phyloP scores from a whole-genome alignment of 92 coral and sea anemone species.

The Palythoa heliodiscus region DNA sequence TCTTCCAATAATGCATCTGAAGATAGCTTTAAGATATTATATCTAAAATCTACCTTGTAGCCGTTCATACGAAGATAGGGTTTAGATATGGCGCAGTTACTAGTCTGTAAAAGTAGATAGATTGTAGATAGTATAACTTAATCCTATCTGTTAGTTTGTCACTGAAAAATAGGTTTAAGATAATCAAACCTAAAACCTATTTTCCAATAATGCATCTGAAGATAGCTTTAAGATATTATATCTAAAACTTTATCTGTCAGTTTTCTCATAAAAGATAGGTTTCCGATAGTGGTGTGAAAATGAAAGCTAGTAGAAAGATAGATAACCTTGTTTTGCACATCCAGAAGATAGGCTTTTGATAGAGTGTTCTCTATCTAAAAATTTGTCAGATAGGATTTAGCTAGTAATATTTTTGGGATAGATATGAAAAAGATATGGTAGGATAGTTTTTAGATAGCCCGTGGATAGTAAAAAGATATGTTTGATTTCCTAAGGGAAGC shows the following conservation, averaged over 20 bases:
- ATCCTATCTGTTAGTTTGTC: slow-evolving; percentile 2
- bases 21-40: background rate
- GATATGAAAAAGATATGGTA: background rate
- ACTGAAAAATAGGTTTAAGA: background rate
- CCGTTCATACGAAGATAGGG: too few species aligned
- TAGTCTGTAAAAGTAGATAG: too few species aligned
- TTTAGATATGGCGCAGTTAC: too few species aligned
- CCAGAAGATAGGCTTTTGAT: background rate
- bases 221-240: background rate
- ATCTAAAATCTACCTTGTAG: background rate
- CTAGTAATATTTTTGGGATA: background rate
- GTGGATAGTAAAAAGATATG: background rate
- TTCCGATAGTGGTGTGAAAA: background rate
- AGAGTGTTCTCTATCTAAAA: slow-evolving; percentile 11
- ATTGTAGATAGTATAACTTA: background rate
- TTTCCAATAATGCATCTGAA: slow-evolving; percentile 4
- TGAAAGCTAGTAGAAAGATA: slow-evolving; percentile 9
- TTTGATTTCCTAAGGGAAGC: slow-evolving; percentile 5
- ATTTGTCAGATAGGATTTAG: slow-evolving; percentile 5
- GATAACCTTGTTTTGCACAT: slow-evolving; percentile 15
- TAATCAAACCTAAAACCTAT: background rate
- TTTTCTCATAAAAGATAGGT: background rate
- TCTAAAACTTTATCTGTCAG: background rate
- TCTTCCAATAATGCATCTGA: background rate
- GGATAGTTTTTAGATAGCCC: background rate